Conservation (phyloP, 2,113 vertebrate species). For the Eurypyga helias region DNA sequence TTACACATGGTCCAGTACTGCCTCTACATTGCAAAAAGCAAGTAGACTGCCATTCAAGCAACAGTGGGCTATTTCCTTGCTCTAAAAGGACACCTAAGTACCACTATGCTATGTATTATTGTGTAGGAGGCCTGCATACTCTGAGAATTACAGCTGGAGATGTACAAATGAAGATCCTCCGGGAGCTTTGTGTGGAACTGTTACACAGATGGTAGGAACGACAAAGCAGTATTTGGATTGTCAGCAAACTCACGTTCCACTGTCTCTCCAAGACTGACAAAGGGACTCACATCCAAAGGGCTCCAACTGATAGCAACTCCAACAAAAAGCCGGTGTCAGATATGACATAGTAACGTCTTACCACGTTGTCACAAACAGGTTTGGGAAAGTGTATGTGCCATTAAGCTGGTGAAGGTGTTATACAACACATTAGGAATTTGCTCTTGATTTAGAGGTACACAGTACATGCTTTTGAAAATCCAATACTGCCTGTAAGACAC, state of each 20-base stretch:
- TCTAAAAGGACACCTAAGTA: background rate
- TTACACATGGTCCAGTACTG: background rate
- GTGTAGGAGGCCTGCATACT: background rate
- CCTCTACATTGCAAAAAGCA: background rate
- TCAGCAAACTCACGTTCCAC: background rate
- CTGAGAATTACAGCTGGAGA: background rate
- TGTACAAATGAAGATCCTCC: background rate
- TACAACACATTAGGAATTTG: background rate
- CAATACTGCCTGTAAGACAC: background rate
- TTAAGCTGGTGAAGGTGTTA: background rate
- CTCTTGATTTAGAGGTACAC: background rate
- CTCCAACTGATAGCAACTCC: background rate
- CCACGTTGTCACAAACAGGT: background rate
- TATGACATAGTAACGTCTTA: background rate
- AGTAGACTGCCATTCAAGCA: background rate
- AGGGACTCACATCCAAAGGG: background rate
- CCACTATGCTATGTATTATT: background rate
- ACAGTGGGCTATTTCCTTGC: background rate
- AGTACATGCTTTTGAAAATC: background rate
- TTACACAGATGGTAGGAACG: background rate
- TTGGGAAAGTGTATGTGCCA: rapidly evolving
- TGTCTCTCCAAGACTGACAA: background rate
- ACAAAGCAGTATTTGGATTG: background rate
- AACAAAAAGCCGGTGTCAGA: background rate
- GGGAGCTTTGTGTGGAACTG: background rate